A percentile compares a stretch with the other conserved stretches of the same genome.
These are phyloP conservation scores for Copidosoma aretas DNA, from an alignment of 2,888 invertebrate species.

Conservation along the genomic window DNA sequence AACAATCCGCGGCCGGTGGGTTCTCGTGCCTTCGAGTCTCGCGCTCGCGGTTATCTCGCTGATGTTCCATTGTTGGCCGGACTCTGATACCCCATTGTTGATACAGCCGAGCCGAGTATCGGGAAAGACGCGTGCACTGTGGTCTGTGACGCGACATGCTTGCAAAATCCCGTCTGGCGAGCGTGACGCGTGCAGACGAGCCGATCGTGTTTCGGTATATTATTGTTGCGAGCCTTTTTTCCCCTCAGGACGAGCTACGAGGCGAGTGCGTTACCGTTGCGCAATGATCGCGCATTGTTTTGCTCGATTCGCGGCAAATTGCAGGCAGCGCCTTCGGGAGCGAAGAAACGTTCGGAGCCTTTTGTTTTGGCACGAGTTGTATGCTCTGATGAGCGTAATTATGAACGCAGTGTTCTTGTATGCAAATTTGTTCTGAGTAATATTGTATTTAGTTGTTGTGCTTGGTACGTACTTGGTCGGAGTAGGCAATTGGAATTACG, in stretches of 20 bases:
- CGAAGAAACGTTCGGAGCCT: not conserved
- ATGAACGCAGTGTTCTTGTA: too few species aligned
- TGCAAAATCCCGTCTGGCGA: conserved; percentile 16
- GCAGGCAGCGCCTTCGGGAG: not conserved
- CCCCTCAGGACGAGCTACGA: conserved; percentile 9
- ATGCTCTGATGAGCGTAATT: too few species aligned
- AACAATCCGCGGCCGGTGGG: too few species aligned
- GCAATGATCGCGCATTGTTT: conserved; percentile 16
- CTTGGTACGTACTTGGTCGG: too few species aligned
- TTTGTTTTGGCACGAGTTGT: not conserved
- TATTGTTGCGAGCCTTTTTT: conserved; percentile 5
- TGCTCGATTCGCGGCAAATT: conserved; percentile 30
- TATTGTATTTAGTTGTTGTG: too few species aligned
- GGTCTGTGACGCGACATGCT: too few species aligned
- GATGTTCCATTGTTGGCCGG: conserved; percentile 36
- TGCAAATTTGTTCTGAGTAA: too few species aligned
- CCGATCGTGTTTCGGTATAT: conserved; percentile 34
- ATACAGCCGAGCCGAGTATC: too few species aligned
- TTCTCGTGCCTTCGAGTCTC: not conserved
- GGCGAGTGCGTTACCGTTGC: conserved; percentile 13
- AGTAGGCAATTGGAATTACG: too few species aligned
- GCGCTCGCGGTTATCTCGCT: conserved; percentile 34
- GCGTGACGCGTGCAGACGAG: not conserved
- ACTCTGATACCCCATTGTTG: conserved; percentile 1
- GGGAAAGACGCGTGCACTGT: too few species aligned